Evolutionary conservation across 2,797 vertebrate species (phyloP), one percentile per base, ranked within the genome.

Genomic region (Chelidonichthys spinosus): DNA sequence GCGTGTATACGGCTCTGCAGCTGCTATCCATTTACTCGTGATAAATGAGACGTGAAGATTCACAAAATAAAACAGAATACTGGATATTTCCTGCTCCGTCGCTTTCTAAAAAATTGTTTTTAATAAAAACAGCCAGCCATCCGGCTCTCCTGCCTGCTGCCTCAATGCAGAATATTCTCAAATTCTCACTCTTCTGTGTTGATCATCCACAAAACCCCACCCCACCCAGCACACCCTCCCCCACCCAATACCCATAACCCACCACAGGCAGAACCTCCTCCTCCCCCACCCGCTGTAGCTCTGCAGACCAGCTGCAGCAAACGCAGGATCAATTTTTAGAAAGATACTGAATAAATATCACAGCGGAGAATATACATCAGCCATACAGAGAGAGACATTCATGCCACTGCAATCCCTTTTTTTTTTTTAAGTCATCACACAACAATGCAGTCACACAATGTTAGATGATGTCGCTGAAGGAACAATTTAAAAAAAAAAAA

Each of bases 291-390:
- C 69, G 1, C 62, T 58, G 63, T 37, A 70, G 84, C 56, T 72
- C 87, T 87, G 85, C 79, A 84, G 82, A 87, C 85, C 83, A 84
- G 87, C 88, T 86, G 83, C 83, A 83, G 80, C 82, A 85, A 77
- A 82, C 72, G 81, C 4, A 11, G 62, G 83, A 88, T 89, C 83
- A 87, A 85, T 84, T 88, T 85, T 88, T 84, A 85, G 83, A 74
- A 75, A 84, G 78, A 86, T 74, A 58, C 64, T 3, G 69, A 82
- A 84, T 75, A 80, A 87, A 82, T 72, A 63, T 75, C 85, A 74
- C 37, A 54, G 72, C 68, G 69, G 53, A 55, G 67, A 55, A 68
- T 13, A 56, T 36, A 63, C 4, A 73, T 35, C n/a, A 18, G 67
- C 50, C 1, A 7, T 0, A 44, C 32, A 55, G 65, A 3, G 49